Evolutionary conservation across 1,140 invertebrate genomes (phyloP), one percentile per base, ranked within the genome.

Genomic region (Homalodisca vitripennis): DNA sequence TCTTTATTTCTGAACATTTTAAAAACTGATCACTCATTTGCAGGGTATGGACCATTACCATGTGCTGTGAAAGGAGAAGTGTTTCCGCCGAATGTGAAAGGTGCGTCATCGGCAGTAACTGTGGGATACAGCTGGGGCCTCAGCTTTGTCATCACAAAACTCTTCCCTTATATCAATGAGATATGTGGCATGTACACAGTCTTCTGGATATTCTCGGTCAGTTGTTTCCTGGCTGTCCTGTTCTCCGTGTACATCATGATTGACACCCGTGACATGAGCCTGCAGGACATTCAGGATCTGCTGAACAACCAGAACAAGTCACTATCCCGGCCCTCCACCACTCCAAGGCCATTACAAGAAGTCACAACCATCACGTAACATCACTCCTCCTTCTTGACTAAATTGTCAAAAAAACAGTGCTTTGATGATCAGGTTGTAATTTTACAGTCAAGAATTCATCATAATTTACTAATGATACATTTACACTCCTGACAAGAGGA

Each of bases 51-150:
- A 0, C 92, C 93, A 0, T 79, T 95, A 17, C 91, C 92, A 0
- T 93, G 92, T 91, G 86, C 92, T 0, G 85, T 96, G 34, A 89
- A 94, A 84, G 89, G 88, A 1, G 91, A 95, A 79, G 85, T 94
- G 73, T 91, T 94, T 73, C 87, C 93, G 1, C 82, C 87, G 0
- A 87, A 89, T 72, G 86, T 92, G 1, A 90, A 92, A 77, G 88
- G 90, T 0, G 79, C 85, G 1, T 92, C 92, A 1, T 88, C 89
- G 0, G 87, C 90, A 0, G 82, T 92, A 3, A 89, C 90, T 0
- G 88, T 92, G 0, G 86, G 87, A 32, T 84, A 86, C 67, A 94
- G 91, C 74, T 96, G 93, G 92, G 76, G 84, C 0, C 79, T 91
- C 41, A 90, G 86, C 0, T 96, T 95, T 77, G 69, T 95, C 30